A percentile compares a stretch with the other conserved stretches of the same genome.
These are phyloP conservation scores for Pampusana beccarii DNA, from an alignment of 2,113 vertebrate species.

Conservation along the genomic window DNA sequence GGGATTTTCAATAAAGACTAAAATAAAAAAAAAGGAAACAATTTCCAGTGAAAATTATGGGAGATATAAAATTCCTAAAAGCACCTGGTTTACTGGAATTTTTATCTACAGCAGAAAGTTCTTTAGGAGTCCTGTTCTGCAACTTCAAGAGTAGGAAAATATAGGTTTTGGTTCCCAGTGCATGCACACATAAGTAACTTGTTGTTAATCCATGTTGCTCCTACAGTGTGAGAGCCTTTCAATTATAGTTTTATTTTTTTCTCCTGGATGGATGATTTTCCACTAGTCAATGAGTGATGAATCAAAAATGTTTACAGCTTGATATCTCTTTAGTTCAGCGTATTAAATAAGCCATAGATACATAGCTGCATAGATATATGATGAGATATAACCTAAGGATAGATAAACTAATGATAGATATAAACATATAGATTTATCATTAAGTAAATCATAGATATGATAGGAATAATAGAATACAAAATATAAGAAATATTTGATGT, in stretches of 20 bases:
- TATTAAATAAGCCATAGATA: not conserved
- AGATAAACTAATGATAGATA: not conserved
- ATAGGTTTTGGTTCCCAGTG: not conserved
- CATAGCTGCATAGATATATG: not conserved
- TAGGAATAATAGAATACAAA: not conserved
- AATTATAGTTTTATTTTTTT: not conserved
- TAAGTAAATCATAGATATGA: not conserved
- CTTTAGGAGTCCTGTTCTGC: not conserved
- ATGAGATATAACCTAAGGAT: not conserved
- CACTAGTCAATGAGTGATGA: not conserved
- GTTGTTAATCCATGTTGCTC: not conserved
- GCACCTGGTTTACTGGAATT: not conserved
- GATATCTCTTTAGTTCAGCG: not conserved
- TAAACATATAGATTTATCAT: not conserved
- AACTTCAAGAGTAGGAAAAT: not conserved
- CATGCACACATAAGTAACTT: not conserved
- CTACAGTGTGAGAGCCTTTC: not conserved
- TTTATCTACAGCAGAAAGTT: not conserved
- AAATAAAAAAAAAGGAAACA: not conserved
- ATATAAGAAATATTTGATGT: not conserved
- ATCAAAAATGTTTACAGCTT: not conserved
- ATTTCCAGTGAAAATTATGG: not conserved
- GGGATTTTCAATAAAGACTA: not conserved
- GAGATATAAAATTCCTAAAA: conserved; percentile 1
- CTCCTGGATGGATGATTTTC: not conserved